Conservation (phyloP, 2,888 invertebrate genomes). For the Ectemnius cavifrons region DNA sequence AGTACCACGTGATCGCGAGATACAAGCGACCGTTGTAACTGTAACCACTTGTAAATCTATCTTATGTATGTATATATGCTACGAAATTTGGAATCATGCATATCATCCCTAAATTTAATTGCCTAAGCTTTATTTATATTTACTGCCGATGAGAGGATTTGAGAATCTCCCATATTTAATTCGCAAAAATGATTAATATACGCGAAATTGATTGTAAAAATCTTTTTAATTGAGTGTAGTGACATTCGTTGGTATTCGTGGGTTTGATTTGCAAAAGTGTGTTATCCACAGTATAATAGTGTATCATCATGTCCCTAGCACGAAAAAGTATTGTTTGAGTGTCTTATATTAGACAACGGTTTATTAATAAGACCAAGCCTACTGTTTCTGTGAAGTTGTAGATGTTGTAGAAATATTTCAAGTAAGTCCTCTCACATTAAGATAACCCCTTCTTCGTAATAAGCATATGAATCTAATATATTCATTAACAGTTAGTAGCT, state of each 20-base stretch:
- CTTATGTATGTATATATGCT: conserved; percentile 5
- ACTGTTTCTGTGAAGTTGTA: background rate
- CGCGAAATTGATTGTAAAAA: no score
- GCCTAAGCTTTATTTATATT: background rate
- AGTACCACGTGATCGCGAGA: conserved; percentile 56
- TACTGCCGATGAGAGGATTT: background rate
- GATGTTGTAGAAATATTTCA: background rate
- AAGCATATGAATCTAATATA: no score
- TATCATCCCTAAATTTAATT: background rate
- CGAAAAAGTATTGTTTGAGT: no score
- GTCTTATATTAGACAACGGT: no score
- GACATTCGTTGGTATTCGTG: background rate
- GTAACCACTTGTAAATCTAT: background rate
- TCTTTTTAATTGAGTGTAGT: no score
- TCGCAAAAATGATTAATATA: background rate
- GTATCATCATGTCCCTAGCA: background rate
- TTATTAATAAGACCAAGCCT: background rate
- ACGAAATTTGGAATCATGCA: conserved; percentile 34
- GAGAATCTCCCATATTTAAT: background rate
- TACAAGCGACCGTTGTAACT: conserved; percentile 57
- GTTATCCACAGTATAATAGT: background rate
- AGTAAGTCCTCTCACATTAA: no score
- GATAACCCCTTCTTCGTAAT: no score
- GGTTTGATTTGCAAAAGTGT: background rate
- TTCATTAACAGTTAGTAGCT: conserved; percentile 18